These are phyloP conservation scores for Adelognathus sp. DNA, from an alignment of 2,888 invertebrate species.

Conservation along the genomic window DNA sequence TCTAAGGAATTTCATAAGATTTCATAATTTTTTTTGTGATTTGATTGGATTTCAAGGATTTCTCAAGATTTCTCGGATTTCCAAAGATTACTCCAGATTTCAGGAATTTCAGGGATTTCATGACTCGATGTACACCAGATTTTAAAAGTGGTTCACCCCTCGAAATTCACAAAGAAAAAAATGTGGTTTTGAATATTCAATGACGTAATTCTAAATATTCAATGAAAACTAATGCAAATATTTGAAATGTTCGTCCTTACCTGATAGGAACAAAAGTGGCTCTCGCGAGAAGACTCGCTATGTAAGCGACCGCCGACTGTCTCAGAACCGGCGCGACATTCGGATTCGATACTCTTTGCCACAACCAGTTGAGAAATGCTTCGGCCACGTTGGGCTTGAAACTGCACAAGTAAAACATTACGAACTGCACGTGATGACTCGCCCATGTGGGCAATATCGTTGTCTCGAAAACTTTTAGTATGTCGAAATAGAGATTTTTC, in stretches of 20 bases:
- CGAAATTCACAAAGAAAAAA: too few species aligned
- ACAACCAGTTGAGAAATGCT: slow-evolving; percentile 87
- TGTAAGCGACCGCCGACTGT: slow-evolving; percentile 88
- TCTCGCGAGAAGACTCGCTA: slow-evolving; percentile 89
- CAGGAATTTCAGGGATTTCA: too few species aligned
- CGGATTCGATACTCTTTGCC: slow-evolving; percentile 88
- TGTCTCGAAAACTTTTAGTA: slow-evolving; percentile 89
- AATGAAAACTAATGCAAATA: neutral
- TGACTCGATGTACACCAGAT: too few species aligned
- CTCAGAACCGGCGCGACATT: slow-evolving; percentile 85
- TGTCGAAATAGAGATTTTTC: slow-evolving; percentile 83
- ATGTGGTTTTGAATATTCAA: too few species aligned
- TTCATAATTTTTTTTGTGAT: too few species aligned
- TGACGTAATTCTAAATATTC: too few species aligned
- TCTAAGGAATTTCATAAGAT: too few species aligned
- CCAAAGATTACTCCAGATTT: too few species aligned
- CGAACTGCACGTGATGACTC: slow-evolving; percentile 90
- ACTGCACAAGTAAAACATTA: slow-evolving; percentile 89
- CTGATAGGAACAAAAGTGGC: slow-evolving; percentile 85
- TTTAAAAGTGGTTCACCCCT: too few species aligned
- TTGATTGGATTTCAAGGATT: too few species aligned
- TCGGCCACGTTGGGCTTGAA: slow-evolving; percentile 85
- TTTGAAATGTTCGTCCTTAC: slow-evolving; percentile 81
- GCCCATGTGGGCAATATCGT: slow-evolving; percentile 92
- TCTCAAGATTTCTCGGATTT: too few species aligned